Evolutionary conservation across 2,113 vertebrate genomes (phyloP), one percentile per base, ranked within the genome.

Genomic region (Australoheros scitulus): DNA sequence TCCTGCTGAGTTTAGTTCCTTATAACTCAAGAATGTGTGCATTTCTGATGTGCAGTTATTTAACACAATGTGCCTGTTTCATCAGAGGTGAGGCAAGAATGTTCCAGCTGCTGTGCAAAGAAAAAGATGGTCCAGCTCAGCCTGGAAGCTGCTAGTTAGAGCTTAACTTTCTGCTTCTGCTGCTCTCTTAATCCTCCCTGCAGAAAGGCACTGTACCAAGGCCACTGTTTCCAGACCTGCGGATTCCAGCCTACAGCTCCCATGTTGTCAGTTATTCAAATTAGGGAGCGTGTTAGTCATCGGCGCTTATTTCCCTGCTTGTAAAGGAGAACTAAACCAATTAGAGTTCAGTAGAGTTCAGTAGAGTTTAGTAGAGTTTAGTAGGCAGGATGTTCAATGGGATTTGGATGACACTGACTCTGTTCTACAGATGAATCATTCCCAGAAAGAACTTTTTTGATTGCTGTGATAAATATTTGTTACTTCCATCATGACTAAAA

Each of bases 81-180:
- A 55, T 72, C 47, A 55, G 55, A 72, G 52, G 32, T 14, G 26
- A 72, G 26, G 47, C 26, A 0, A 34, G 26, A 9, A 55, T 52
- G 17, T 17, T 18, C 50, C 17, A 52, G 50, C 15, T 52, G 50
- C 50, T 52, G 50, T 18, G 6, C 22, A 10, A 59, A 26, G 22
- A 14, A 26, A 22, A 26, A 6, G n/a, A 38, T 57, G 20, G 52
- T 75, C 52, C 52, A 36, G 52, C 36, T 75, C 32, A 56, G 50
- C 70, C 52, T 36, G 52, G 36, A n/a, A 75, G 70, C 70, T 75
- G 70, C 26, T 72, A 47, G 47, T 24, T 34, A 18, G 68, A 72
- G 68, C 26, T 55, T 72, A 72, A 72, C 68, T 72, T 52, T 32
- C 26, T 72, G 68, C 68, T 72, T 20, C 55, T 56, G 68, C 68